Percentiles rank a stretch among this genome's conserved stretches.
Conservation (phyloP, 2,888 invertebrate species). For the Choreutis nemorana region DNA sequence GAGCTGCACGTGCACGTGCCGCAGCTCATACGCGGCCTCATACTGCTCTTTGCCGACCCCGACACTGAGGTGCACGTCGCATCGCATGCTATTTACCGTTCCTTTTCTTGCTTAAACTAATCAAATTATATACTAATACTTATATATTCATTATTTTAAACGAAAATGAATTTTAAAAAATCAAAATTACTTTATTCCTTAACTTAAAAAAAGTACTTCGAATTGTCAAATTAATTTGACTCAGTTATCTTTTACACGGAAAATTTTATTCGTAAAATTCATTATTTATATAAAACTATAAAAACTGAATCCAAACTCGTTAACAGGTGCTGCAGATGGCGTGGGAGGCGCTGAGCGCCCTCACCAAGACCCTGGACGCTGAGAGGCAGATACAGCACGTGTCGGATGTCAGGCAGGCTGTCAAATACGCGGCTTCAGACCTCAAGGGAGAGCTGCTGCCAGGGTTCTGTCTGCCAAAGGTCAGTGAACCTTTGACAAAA, state of each 20-base stretch:
- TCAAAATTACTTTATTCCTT: too few species aligned
- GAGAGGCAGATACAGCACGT: conserved; percentile 88
- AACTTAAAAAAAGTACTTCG: too few species aligned
- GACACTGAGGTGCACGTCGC: conserved; percentile 80
- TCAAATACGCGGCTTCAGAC: conserved; percentile 89
- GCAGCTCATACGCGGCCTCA: conserved; percentile 85
- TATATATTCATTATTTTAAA: too few species aligned
- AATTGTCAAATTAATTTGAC: too few species aligned
- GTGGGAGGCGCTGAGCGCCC: conserved; percentile 89
- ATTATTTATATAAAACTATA: too few species aligned
- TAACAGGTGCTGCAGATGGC: conserved; percentile 77
- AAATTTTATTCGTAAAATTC: too few species aligned
- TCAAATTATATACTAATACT: too few species aligned
- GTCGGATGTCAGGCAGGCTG: conserved; percentile 89
- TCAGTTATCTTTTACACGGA: too few species aligned
- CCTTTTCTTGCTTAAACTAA: too few species aligned
- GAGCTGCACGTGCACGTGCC: conserved; percentile 89
- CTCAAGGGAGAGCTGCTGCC: conserved; percentile 83
- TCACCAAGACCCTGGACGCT: conserved; percentile 87
- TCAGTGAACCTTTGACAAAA: conserved; percentile 16
- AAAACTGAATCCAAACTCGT: too few species aligned
- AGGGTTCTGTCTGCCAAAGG: conserved; percentile 93
- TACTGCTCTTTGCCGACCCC: conserved; percentile 82
- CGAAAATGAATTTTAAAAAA: too few species aligned
- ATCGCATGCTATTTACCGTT: too few species aligned